Percentiles rank a stretch among this genome's conserved stretches.
Evolutionary conservation across 1,140 invertebrate species (phyloP).

Genomic region (Caenorhabditis elegans): WBcel235 BX284605.5:12873501-12874000

Average conservation of each 20-base stretch:
- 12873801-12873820: not conserved
- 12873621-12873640: not conserved
- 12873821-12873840: not conserved
- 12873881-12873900: slow-evolving; percentile 14
- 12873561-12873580: not conserved
- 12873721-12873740: not conserved
- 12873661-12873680: slow-evolving; percentile 15
- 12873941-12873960: slow-evolving; percentile 23
- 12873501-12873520: no score
- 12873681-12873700: slow-evolving; percentile 9
- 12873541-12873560: slow-evolving; percentile 9
- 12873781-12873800: not conserved
- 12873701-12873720: not conserved
- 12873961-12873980: slow-evolving; percentile 20
- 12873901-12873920: slow-evolving; percentile 1
- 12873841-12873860: slow-evolving; percentile 21
- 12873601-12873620: not conserved
- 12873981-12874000: not conserved
- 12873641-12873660: not conserved
- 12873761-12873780: no score
- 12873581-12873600: not conserved
- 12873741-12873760: not conserved
- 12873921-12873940: slow-evolving; percentile 2
- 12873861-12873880: no score
- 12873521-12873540: not conserved